Conservation (phyloP, 2,888 invertebrate genomes). For the Ischnus inquisitorius region DNA sequence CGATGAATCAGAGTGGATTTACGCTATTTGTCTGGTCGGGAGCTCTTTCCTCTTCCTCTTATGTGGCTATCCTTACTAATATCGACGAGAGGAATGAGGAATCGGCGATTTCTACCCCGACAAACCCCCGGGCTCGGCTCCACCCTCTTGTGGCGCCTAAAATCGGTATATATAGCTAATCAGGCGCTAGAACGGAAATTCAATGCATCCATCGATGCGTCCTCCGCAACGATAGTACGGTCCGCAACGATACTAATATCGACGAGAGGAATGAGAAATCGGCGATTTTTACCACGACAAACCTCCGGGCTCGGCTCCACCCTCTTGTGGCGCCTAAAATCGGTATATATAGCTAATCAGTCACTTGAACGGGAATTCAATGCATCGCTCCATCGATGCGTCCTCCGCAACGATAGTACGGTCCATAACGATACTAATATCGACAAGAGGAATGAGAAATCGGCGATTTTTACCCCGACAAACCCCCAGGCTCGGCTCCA, state of each 20-base stretch:
- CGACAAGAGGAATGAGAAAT: no score
- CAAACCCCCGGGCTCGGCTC: no score
- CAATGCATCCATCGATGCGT: not conserved
- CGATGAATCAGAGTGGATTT: conserved; percentile 46
- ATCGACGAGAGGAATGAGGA: not conserved
- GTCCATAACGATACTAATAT: no score
- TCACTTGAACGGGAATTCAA: not conserved
- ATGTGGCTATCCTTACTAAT: not conserved
- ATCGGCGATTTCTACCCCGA: no score
- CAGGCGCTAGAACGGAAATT: not conserved
- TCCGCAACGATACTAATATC: no score
- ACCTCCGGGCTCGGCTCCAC: no score
- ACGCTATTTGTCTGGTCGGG: not conserved
- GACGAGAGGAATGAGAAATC: no score
- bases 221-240: no score
- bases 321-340: not conserved
- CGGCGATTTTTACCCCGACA: no score
- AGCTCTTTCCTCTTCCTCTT: not conserved
- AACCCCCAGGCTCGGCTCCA: no score
- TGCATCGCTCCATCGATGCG: not conserved
- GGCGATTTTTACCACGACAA: no score
- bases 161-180: not conserved
- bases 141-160: not conserved
- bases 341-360: not conserved
- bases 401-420: no score